Evolutionary conservation across 2,888 invertebrate genomes (phyloP), one percentile per base, ranked within the genome.

Genomic region (Agrochola circellaris): DNA sequence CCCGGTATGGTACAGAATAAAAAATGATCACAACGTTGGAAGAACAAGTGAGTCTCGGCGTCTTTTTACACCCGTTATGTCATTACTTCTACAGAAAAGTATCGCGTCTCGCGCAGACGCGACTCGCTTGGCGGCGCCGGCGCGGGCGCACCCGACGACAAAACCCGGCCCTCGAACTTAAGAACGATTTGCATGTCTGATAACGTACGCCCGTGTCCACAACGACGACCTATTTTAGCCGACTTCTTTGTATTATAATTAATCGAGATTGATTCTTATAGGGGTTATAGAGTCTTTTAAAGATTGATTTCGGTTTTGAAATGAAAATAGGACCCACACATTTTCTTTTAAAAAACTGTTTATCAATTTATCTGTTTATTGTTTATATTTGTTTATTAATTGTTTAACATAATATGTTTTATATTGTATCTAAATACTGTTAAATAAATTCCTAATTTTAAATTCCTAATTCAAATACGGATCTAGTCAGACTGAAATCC

Each of bases 111-210:
- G 56, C 56, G n/a, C 30, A 61, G 65, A 45, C 83, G 77, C 61
- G 30, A 73, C 58, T 72, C 34, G 54, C n/a, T 42, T 51, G 38
- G 38, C 45, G 75, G 65, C 82, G 84, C 82, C 67, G 71, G 80
- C 83, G 84, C 82, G 64, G 71, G 80, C 83, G 83, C 87, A 85
- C 82, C 86, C 86, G 77, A 75, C 87, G 84, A 84, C 83, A 82
- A 79, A 85, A 86, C 81, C 79, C 73, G 71, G 77, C 87, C 76
- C 79, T 85, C 79, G 75, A 73, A 79, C 77, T 73, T 83, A 69
- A 70, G 68, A 78, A 77, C 75, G 54, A 82, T 87, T 84, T 84
- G 77, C 85, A 84, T 87, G 65, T 74, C 64, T 71, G 82, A 70
- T 75, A 42, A 67, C 69, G 34, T 87, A 66, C 69, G 75, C 62